Evolutionary conservation across 2,888 invertebrate genomes (phyloP), one percentile per base, ranked within the genome.

Genomic region (Erannis defoliaria): DNA sequence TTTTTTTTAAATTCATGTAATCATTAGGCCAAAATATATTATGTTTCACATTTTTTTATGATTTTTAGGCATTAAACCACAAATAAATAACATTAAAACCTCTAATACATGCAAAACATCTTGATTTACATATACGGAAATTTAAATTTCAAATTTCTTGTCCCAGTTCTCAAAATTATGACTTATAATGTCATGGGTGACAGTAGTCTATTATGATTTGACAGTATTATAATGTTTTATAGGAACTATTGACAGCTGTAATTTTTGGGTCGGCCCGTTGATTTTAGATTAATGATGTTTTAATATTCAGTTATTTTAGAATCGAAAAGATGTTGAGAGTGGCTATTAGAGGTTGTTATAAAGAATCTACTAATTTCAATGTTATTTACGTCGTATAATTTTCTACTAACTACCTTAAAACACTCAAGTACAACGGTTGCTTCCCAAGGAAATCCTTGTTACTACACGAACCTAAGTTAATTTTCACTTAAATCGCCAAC

Each of bases 221-320:
- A 67, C 66, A 58, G 66, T 56, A 58, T 64, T 54, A 61, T 61
- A 58, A 45, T 58, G 64, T 64, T 67, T 66, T 67, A 67, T 67
- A 37, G 45, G 46, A 58, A 57, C 53, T 66, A 67, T 70, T 63
- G 66, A 61, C 58, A 64, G 62, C 38, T 58, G 59, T 67, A 60
- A 64, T 64, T 64, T 69, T 58, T 55, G 42, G 67, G 67, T 35
- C 67, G 46, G 38, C 38, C 55, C 59, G 57, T 60, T 62, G 57
- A 62, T 62, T 59, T 57, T 21, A 45, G 35, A 66, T 66, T 70
- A 46, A 61, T 53, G 21, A 51, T 12, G 31, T 31, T 56, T 62
- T 61, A 21, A 55, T 45, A 61, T 61, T 61, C 55, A 50, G 50
- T 31, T 55, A 50, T 55, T 49, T 55, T 35, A 50, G 21, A 43